Percentiles rank a stretch among this genome's conserved stretches.
These are phyloP conservation scores for Callinectes sapidus DNA, from an alignment of 2,888 invertebrate species.

Conservation along the genomic window DNA sequence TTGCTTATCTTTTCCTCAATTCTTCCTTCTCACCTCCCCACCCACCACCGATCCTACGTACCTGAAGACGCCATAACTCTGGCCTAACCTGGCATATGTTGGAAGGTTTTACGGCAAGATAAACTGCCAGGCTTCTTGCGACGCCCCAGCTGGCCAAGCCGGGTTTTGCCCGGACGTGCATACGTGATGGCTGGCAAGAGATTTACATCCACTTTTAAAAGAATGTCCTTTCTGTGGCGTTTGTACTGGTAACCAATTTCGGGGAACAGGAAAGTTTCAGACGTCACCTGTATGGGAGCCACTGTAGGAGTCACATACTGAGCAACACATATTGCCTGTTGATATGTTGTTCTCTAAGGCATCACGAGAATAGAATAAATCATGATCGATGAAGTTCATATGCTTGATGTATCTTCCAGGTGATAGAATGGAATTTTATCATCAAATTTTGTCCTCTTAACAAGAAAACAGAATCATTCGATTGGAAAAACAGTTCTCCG, in stretches of 20 bases:
- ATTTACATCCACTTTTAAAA: constrained; percentile 40
- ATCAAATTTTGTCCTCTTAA: not conserved
- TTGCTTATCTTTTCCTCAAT: constrained; percentile 11
- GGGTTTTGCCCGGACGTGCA: constrained; percentile 28
- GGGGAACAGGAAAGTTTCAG: not conserved
- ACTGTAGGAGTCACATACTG: not conserved
- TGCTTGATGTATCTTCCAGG: not conserved
- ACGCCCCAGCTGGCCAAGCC: constrained; percentile 15
- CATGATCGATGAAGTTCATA: not conserved
- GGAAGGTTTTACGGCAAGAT: constrained; percentile 41
- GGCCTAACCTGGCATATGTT: constrained; percentile 39
- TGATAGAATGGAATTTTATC: not conserved
- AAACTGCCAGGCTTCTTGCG: constrained; percentile 39
- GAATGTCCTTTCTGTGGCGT: constrained; percentile 22
- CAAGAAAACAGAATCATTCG: too few relatives aligned
- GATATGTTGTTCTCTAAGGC: not conserved
- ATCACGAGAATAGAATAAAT: not conserved
- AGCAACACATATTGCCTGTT: not conserved
- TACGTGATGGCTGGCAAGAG: constrained; percentile 23
- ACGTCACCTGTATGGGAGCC: not conserved
- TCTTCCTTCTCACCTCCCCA: not conserved
- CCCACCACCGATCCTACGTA: not conserved
- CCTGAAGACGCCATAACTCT: constrained; percentile 29
- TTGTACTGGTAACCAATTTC: not conserved
- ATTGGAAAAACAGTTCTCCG: not conserved